Evolutionary conservation across 2,888 invertebrate genomes (phyloP), one percentile per base, ranked within the genome.

Genomic region (Cephus runcator): DNA sequence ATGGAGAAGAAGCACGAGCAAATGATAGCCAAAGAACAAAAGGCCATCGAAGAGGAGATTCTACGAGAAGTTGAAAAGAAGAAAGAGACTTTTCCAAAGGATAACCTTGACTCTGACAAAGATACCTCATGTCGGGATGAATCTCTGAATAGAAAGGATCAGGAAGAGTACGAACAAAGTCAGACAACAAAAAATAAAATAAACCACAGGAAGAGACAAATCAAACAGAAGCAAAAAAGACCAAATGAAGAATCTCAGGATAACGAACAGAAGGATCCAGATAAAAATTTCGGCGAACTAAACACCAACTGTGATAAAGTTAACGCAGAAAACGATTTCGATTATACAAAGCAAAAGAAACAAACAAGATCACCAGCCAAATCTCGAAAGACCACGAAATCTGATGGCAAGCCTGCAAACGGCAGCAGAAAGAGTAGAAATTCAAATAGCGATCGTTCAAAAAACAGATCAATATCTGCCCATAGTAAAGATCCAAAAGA

Each of bases 1-100:
- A 84, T 91, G 12, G 91, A 91, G 76, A 91, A 91, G 79, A 91
- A 91, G 40, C 88, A 91, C 77, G 91, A 91, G 76, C 89, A 91
- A 75, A 90, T 91, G 80, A 90, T 91, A 77, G 91, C 91, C 1
- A 91, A 91, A 73, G 91, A 91, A 74, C 91, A 91, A 73, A 91
- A 90, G 73, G 91, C 91, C 0, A 91, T 91, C 15, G 90, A 91
- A 73, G 91, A 91, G 35, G 90, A 89, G 76, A 91, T 91, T 75
- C 79, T 91, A 35, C 83, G 91, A 11, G 91, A 91, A 40, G 82
- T 91, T 11, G 90, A 88, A 12, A 90, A 89, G 76, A 89, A 86
- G 71, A 89, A 87, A 68, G 87, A 88, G 4, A 83, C 77, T 3
- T 76, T 83, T 30, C 73, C 74, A 1, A 83, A 82, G 6, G 79